Percentiles rank a stretch among this genome's conserved stretches.
These are phyloP conservation scores for Psilanteris sp. DNA, from an alignment of 1,140 invertebrate species.

Conservation along the genomic window DNA sequence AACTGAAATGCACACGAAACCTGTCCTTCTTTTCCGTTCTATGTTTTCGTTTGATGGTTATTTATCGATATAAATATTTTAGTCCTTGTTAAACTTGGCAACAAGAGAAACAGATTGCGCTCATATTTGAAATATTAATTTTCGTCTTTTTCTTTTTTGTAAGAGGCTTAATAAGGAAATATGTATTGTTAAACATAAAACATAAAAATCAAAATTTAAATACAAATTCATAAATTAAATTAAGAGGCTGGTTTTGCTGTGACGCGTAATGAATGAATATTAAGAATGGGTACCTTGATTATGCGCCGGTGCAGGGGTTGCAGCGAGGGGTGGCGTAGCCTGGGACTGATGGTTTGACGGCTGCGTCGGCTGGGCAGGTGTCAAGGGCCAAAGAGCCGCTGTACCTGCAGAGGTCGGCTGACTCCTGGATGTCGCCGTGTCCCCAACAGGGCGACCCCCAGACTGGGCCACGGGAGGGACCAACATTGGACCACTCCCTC, in stretches of 20 bases:
- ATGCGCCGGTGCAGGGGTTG: constrained; percentile 79
- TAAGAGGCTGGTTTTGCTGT: constrained; percentile 2
- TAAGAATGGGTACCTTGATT: constrained; percentile 74
- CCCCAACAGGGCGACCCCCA: constrained; percentile 73
- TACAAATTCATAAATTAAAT: no score
- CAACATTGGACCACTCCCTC: constrained; percentile 79
- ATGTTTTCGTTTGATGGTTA: no score
- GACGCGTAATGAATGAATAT: constrained; percentile 1
- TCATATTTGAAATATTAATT: no score
- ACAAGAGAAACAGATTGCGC: no score
- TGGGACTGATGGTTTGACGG: constrained; percentile 72
- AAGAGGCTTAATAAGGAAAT: no score
- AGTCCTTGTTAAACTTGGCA: no score
- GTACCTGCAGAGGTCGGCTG: constrained; percentile 70
- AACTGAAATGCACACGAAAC: no score
- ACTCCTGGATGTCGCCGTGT: constrained; percentile 68
- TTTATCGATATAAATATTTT: no score
- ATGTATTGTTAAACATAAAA: no score
- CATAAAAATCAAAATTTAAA: no score
- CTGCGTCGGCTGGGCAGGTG: constrained; percentile 76
- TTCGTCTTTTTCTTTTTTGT: no score
- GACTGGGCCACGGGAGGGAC: constrained; percentile 78
- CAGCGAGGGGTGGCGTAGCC: constrained; percentile 76
- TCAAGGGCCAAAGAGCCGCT: constrained; percentile 80
- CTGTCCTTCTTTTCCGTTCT: no score